These are phyloP conservation scores for Pholis gunnellus DNA, from an alignment of 2,113 vertebrate genomes.

Conservation along the genomic window DNA sequence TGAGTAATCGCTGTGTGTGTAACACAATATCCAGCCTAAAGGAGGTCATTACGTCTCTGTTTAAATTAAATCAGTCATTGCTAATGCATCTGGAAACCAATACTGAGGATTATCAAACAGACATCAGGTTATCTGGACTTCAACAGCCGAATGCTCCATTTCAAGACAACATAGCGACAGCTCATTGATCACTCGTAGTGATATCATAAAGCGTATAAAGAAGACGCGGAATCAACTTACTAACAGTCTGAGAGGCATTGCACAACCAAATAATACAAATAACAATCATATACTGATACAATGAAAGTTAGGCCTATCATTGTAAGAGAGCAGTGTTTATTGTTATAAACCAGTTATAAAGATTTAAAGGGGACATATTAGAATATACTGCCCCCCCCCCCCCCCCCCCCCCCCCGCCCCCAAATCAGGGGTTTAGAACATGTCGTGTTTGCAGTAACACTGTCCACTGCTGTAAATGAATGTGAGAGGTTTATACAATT, in stretches of 20 bases:
- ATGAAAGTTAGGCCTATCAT: background rate
- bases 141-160: constrained; percentile 12
- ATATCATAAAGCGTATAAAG: background rate
- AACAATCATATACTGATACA: background rate
- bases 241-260: background rate
- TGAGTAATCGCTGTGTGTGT: constrained; percentile 34
- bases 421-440: background rate
- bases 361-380: background rate
- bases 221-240: background rate
- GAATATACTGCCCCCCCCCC: background rate
- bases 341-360: background rate
- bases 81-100: constrained; percentile 45
- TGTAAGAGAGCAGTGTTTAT: background rate
- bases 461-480: background rate
- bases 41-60: constrained; percentile 27
- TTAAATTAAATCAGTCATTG: constrained; percentile 47
- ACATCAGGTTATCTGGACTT: constrained; percentile 26
- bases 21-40: constrained; percentile 45
- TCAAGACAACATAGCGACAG: background rate
- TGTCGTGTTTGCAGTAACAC: background rate
- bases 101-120: constrained; percentile 23
- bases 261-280: background rate
- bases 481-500: background rate
- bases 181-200: background rate
- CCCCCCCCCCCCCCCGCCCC: background rate